Base-by-base conservation (phyloP, 2,888 invertebrate genomes). In the Cynaeus angustus region DNA sequence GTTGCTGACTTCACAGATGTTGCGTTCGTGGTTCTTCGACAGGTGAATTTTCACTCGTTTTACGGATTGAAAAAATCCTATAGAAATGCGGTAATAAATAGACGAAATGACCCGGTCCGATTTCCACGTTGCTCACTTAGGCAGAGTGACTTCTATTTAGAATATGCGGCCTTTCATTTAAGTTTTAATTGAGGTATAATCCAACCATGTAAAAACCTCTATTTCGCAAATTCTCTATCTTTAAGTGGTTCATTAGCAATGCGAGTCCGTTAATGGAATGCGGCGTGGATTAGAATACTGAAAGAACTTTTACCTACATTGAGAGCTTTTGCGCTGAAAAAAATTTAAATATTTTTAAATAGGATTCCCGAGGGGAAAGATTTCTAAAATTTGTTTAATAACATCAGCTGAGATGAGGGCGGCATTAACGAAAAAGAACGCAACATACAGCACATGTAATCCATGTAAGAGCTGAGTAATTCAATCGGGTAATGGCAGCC, bases 231-330 rank as follows among this genome's bases (percentile, higher is more conserved):
- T 78, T 75, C 72, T 72, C 72, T 72, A 66, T 70, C 73, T 72
- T 77, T 71, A 74, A 77, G 79, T 77, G 78, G 77, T 77, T 79
- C 79, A 79, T 79, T 79, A 78, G 79, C 77, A 77, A 78, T 79
- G 78, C 79, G 76, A 77, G 77, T 75, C 75, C 72, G 74, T 74
- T 78, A 78, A 79, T 78, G 78, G 78, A 77, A 76, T 69, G 71
- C 64, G 73, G 68, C 64, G 48, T 68, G 68, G 71, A 71, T 72
- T 68, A 71, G 68, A 72, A 72, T 72, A 55, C 71, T 38, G 55
- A 71, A 68, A 38, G 59, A 67, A 64, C 55, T 70, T 50, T 59
- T 68, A 64, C 58, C 64, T 68, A 58, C 52, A 50, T 53, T 21
- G 43, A 43, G 46, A 38, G 50, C 56, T 26, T 37, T 41, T 43